phyloP scores from a whole-genome alignment of 2,797 vertebrate species.

The Catostomus latipinnis region DNA sequence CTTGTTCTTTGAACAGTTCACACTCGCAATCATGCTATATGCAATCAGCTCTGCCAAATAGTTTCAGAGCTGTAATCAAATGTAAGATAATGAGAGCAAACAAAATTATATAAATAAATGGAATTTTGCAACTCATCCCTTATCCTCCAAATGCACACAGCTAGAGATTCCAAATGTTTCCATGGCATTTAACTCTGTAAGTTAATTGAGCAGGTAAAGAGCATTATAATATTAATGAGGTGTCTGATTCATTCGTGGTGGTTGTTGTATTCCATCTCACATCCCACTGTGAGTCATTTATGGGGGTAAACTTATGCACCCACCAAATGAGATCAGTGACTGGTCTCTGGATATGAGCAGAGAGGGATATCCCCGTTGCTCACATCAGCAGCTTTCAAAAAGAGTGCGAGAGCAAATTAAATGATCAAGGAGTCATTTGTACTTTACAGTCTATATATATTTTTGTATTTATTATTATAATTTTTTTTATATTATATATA shows the following conservation, averaged over 20 bases:
- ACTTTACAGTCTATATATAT: background rate
- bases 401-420: constrained; percentile 22
- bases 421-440: background rate
- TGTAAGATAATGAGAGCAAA: constrained; percentile 19
- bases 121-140: constrained; percentile 39
- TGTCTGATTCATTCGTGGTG: constrained; percentile 46
- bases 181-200: constrained; percentile 60
- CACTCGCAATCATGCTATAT: too few relatives aligned
- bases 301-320: constrained; percentile 27
- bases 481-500: too few relatives aligned
- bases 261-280: constrained; percentile 37
- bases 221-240: constrained; percentile 66
- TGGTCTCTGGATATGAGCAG: constrained; percentile 10
- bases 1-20: too few relatives aligned
- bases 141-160: constrained; percentile 42
- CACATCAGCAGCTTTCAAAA: constrained; percentile 29
- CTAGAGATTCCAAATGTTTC: constrained; percentile 61
- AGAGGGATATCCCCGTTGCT: constrained; percentile 4
- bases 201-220: constrained; percentile 62
- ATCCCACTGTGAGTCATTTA: constrained; percentile 21
- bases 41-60: constrained; percentile 9
- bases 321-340: constrained; percentile 35
- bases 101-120: constrained; percentile 31
- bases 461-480: too few relatives aligned
- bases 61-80: constrained; percentile 52